These are phyloP conservation scores for Tetheella fluctuosa DNA, from an alignment of 2,888 invertebrate species.

Conservation along the genomic window DNA sequence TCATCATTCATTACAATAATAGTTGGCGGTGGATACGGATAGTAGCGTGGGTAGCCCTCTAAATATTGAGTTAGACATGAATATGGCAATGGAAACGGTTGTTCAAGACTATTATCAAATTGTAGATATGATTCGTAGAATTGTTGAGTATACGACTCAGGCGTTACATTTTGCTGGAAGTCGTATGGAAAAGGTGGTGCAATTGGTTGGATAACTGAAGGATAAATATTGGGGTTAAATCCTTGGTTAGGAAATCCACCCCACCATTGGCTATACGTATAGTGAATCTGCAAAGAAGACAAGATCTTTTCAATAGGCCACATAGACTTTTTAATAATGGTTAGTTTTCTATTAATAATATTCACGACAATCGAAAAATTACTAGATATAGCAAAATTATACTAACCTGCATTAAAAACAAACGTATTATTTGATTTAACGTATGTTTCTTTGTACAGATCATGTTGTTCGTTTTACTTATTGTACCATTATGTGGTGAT, in stretches of 20 bases:
- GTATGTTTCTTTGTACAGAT: not conserved
- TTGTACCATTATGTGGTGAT: not conserved
- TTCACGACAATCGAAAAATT: too few relatives aligned
- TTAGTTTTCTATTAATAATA: too few relatives aligned
- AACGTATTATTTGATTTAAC: not conserved
- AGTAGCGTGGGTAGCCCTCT: not conserved
- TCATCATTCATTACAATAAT: constrained; percentile 29
- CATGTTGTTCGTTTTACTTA: constrained; percentile 3
- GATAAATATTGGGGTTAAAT: not conserved
- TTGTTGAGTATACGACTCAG: not conserved
- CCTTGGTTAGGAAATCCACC: not conserved
- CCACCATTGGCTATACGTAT: not conserved
- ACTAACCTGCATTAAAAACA: not conserved
- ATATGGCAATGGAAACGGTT: not conserved
- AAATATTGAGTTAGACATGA: not conserved
- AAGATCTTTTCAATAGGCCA: too few relatives aligned
- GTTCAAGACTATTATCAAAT: not conserved
- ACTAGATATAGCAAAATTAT: not conserved
- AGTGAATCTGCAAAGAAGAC: not conserved
- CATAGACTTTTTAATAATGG: too few relatives aligned
- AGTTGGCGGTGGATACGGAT: constrained; percentile 14
- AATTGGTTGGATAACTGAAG: not conserved
- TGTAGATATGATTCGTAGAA: not conserved
- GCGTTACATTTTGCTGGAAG: not conserved
- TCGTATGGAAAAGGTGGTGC: not conserved